Percentiles rank a stretch among this genome's conserved stretches.
Conservation (phyloP, 2,113 vertebrate genomes). For the Atrichornis clamosus region DNA sequence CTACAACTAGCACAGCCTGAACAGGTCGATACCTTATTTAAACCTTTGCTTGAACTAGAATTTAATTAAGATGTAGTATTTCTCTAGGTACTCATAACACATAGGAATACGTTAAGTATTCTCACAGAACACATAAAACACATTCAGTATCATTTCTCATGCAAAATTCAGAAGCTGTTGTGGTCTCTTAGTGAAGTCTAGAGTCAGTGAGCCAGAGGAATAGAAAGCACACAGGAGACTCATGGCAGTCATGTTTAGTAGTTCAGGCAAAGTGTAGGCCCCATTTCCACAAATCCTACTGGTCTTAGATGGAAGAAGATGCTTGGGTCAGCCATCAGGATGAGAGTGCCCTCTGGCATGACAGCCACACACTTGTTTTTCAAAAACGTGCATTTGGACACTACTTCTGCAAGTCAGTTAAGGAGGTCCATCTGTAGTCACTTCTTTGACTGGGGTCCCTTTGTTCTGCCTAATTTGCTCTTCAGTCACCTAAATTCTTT, state of each 20-base stretch:
- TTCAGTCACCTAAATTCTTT: not conserved
- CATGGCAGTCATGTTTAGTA: not conserved
- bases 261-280: not conserved
- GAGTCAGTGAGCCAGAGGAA: not conserved
- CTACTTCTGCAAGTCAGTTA: not conserved
- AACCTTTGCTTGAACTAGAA: not conserved
- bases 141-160: not conserved
- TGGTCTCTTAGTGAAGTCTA: not conserved
- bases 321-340: not conserved
- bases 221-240: not conserved
- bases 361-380: not conserved
- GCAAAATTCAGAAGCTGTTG: not conserved
- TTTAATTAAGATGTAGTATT: not conserved
- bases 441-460: not conserved
- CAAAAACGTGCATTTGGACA: not conserved
- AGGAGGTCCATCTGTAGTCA: not conserved
- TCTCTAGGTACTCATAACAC: not conserved
- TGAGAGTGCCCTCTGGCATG: not conserved
- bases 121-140: not conserved
- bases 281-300: not conserved
- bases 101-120: not conserved
- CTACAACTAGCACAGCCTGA: not conserved
- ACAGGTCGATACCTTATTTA: not conserved
- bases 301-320: not conserved
- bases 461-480: not conserved